A percentile compares a stretch with the other conserved stretches of the same genome.
Evolutionary conservation across 2,797 vertebrate species (phyloP).

Genomic region (Eleutherodactylus coqui): DNA sequence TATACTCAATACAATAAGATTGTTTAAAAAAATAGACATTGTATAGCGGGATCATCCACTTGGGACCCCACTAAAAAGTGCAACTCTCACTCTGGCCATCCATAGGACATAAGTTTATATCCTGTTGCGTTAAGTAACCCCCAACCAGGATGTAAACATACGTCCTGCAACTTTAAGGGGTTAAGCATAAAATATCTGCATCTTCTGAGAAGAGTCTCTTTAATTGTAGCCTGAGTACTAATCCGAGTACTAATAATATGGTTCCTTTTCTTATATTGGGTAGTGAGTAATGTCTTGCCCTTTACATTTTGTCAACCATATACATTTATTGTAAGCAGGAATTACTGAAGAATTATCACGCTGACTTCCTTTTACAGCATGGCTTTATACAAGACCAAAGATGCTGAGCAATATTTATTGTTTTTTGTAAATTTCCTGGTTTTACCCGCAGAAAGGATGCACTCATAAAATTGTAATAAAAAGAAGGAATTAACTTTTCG

Average conservation of each 20-base stretch:
- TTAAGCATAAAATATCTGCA: no score
- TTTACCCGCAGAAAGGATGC: conserved; percentile 27
- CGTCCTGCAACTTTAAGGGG: no score
- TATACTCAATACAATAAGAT: no score
- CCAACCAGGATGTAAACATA: no score
- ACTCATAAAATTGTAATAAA: conserved; percentile 46
- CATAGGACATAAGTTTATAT: no score
- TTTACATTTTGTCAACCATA: neutral
- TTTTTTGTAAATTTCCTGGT: conserved; percentile 25
- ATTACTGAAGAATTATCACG: neutral
- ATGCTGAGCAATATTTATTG: conserved; percentile 5
- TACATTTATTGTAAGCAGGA: neutral
- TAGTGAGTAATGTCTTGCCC: neutral
- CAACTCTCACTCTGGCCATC: no score
- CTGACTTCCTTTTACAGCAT: conserved; percentile 25
- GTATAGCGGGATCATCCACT: no score
- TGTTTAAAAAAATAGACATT: no score
- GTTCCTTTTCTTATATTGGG: neutral
- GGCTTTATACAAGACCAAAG: neutral
- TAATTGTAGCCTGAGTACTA: neutral
- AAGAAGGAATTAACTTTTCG: conserved; percentile 40
- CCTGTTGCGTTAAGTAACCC: no score
- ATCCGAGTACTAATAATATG: no score
- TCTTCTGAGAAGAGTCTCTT: neutral
- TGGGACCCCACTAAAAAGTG: no score